Evolutionary conservation across 2,797 vertebrate genomes (phyloP).

Genomic region (Garrulus glandarius): DNA sequence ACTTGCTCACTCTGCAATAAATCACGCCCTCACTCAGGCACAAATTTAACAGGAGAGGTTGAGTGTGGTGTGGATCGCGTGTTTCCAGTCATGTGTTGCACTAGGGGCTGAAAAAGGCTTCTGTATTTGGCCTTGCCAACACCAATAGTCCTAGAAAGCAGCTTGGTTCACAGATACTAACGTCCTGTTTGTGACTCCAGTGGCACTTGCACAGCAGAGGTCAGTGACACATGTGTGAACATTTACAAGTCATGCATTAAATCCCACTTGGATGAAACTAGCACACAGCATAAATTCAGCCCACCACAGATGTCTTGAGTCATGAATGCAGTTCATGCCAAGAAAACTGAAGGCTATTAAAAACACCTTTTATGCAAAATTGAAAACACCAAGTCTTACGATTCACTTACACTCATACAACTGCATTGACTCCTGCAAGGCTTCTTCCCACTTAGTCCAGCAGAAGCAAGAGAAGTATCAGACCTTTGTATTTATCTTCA

Average conservation of each 20-base stretch:
- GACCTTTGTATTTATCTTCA: not conserved
- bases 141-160: not conserved
- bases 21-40: not conserved
- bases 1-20: not conserved
- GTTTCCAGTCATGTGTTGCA: not conserved
- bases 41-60: not conserved
- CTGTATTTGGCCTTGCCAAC: not conserved
- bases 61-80: rapidly evolving
- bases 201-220: not conserved
- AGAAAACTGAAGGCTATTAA: not conserved
- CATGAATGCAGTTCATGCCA: not conserved
- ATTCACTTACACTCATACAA: not conserved
- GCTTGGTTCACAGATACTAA: not conserved
- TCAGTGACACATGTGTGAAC: not conserved
- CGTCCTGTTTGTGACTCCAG: not conserved
- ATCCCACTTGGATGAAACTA: not conserved
- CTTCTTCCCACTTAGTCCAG: not conserved
- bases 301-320: not conserved
- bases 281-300: not conserved
- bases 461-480: not conserved
- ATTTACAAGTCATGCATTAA: not conserved
- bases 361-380: not conserved
- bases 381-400: not conserved
- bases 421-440: not conserved
- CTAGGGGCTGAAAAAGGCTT: not conserved